phyloP scores from a whole-genome alignment of 92 coral and sea anemone species.

The Pocillopora meandrina region DNA sequence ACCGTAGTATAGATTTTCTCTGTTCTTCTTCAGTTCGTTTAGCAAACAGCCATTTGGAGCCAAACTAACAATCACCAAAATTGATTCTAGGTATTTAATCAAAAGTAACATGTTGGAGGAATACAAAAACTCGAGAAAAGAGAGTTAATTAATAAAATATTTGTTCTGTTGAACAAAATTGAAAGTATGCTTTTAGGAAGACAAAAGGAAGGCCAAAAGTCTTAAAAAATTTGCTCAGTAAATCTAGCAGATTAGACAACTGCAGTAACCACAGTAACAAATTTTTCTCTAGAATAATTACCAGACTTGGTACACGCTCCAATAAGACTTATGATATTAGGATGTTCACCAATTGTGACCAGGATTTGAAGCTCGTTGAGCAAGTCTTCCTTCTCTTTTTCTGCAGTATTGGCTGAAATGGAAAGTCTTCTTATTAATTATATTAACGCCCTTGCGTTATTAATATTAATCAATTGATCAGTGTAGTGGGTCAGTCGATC shows the following conservation, averaged over 20 bases:
- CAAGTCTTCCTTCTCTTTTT: neutral
- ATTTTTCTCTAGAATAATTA: neutral
- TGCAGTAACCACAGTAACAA: neutral
- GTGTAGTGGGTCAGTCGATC: too few relatives aligned
- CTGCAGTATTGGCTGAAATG: constrained; percentile 11
- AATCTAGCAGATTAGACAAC: neutral
- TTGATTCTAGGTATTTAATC: constrained; percentile 35
- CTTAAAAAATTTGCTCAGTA: neutral
- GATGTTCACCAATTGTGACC: constrained; percentile 26
- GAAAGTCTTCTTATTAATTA: neutral
- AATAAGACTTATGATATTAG: constrained; percentile 17
- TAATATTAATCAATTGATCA: too few relatives aligned
- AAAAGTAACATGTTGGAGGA: neutral
- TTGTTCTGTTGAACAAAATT: too few relatives aligned
- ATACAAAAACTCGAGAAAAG: neutral
- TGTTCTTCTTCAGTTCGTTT: constrained; percentile 46
- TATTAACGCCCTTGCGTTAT: neutral
- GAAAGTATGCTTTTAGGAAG: too few relatives aligned
- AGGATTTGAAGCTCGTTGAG: constrained; percentile 12
- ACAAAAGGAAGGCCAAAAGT: too few relatives aligned
- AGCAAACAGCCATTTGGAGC: constrained; percentile 65
- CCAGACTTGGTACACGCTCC: constrained; percentile 2
- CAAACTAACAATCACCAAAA: constrained; percentile 60
- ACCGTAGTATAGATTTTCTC: constrained; percentile 18
- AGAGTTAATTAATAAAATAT: too few relatives aligned